Percentiles rank a stretch among this genome's conserved stretches.
phyloP scores from a whole-genome alignment of 2,888 invertebrate species.

The Platycheirus albimanus region DNA sequence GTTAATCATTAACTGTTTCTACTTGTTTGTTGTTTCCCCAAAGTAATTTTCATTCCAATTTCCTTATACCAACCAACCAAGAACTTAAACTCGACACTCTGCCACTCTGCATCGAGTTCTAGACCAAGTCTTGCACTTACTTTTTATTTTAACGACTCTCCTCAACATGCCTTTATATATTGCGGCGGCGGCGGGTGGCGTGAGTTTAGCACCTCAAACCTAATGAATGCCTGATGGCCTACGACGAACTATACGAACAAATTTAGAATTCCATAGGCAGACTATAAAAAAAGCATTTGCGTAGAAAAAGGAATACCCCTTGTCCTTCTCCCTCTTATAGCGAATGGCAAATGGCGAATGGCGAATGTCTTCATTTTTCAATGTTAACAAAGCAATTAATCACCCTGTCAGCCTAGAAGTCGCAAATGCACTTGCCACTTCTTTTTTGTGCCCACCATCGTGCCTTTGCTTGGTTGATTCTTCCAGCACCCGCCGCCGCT shows the following conservation, averaged over 20 bases:
- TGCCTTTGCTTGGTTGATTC: too few relatives aligned
- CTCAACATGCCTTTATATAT: background rate
- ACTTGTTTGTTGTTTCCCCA: too few relatives aligned
- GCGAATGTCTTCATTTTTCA: constrained; percentile 70
- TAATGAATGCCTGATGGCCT: constrained; percentile 29
- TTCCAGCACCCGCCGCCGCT: background rate
- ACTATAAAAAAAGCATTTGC: constrained; percentile 4
- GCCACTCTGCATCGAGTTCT: too few relatives aligned
- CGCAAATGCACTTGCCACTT: constrained; percentile 47
- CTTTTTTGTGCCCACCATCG: constrained; percentile 2
- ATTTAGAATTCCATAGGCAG: constrained; percentile 62
- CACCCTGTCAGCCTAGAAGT: constrained; percentile 50
- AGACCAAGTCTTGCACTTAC: constrained; percentile 20
- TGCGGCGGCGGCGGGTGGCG: background rate
- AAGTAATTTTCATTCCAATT: constrained; percentile 37
- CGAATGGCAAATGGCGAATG: too few relatives aligned
- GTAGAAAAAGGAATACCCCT: too few relatives aligned
- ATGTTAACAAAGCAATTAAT: constrained; percentile 72
- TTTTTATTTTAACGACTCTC: constrained; percentile 8
- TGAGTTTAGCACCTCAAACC: constrained; percentile 3
- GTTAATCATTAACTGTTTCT: constrained; percentile 50
- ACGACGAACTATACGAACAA: too few relatives aligned
- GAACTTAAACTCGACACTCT: constrained; percentile 11
- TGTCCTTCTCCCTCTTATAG: too few relatives aligned
- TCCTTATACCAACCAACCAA: constrained; percentile 19